A percentile compares a stretch with the other conserved stretches of the same genome.
Evolutionary conservation across 2,113 vertebrate species (phyloP).

Genomic region (Dolichallabes microphthalmus): DNA sequence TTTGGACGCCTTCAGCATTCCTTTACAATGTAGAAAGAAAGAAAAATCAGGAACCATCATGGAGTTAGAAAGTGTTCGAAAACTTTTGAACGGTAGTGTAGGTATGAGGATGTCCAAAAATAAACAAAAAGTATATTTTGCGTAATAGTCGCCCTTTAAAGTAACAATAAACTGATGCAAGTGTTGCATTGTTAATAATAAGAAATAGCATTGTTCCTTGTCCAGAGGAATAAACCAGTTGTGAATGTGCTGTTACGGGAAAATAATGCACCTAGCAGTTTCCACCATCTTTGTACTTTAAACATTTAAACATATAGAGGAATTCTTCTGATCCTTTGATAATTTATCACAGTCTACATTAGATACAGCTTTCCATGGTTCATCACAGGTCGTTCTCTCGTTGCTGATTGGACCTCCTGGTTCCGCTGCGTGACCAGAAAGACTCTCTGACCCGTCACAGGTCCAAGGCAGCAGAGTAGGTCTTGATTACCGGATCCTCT

Average conservation of each 20-base stretch:
- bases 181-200: neutral
- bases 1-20: too few species aligned
- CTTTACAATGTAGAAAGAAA: too few species aligned
- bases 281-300: neutral
- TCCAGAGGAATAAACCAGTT: neutral
- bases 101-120: too few species aligned
- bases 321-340: neutral
- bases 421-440: neutral
- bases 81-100: too few species aligned
- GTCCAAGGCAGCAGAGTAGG: too few species aligned
- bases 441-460: neutral
- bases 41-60: too few species aligned
- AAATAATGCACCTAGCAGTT: neutral
- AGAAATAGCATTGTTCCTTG: too few species aligned
- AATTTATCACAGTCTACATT: neutral
- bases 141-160: neutral
- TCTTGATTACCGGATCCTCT: constrained; percentile 3
- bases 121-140: too few species aligned
- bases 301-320: neutral
- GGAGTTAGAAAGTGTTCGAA: too few species aligned
- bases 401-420: neutral
- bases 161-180: neutral
- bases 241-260: neutral
- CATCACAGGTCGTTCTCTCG: neutral
- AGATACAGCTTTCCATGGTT: neutral